Evolutionary conservation across 2,888 invertebrate species (phyloP), one percentile per base, ranked within the genome.

Genomic region (Ryuthela nishihirai): DNA sequence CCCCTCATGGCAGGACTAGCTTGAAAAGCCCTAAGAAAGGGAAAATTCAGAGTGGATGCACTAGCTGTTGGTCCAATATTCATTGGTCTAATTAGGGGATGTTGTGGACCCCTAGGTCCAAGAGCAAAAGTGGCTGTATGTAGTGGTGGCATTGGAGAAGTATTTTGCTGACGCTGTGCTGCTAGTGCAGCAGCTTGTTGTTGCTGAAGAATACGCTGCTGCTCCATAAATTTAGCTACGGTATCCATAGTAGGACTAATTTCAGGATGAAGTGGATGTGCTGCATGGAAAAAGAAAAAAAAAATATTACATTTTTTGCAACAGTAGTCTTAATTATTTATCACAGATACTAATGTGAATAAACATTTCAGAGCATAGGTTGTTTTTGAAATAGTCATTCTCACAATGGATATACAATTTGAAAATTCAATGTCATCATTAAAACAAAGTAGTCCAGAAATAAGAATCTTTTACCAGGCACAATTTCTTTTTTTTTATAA

Each of bases 101-200:
- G 38, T 2, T 15, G 38, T 7, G 29, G 9, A 15, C 15, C 38
- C 12, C 54, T 15, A 34, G 46, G 46, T 47, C 55, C 55, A 9
- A 61, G 47, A 23, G 54, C 54, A 40, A 54, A 55, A 2, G 45
- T 49, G 34, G 59, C 49, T 39, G 50, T 60, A 26, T 54, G 54
- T 18, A 60, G 18, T 15, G 45, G 61, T 6, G 54, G 54, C 36
- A 54, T 38, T 4, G 46, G 23, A 24, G 60, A 36, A 9, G 50
- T 40, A 38, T 45, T 50, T 20, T 42, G 43, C 18, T 46, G 59
- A 6, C 41, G 53, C 9, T 54, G 41, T 32, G 50, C 39, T 17
- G 25, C 42, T 17, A 24, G 12, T 9, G 26, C 26, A n/a, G 15
- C 17, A 47, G 12, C 18, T 52, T 24, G 26, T 10, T 42, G 24